Base-by-base conservation (phyloP, 2,113 vertebrate genomes). In the Otocyon megalotis region DNA sequence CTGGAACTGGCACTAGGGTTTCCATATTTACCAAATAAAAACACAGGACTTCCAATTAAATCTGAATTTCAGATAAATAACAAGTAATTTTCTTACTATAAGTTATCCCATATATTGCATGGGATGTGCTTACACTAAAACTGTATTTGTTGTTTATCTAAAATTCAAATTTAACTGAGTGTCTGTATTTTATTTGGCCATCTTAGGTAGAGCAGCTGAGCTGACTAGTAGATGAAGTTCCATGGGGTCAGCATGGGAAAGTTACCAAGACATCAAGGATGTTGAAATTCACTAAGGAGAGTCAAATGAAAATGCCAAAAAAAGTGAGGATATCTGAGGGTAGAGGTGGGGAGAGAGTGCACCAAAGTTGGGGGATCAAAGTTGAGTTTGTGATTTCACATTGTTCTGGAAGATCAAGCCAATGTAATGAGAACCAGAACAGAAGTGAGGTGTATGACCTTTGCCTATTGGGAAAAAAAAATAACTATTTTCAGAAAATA, bases 401-500 rank as follows among this genome's bases (percentile, higher is more conserved):
- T 94, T 67, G 22, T 91, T 87, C 14, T 63, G 50, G 43, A 90
- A 95, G 37, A 83, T 80, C 32, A 92, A 74, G 72, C 48, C 77
- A 62, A 50, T 19, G 2, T 91, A 88, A 94, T 65, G 43, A 95
- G 26, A 94, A 89, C 32, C 67, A 92, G 95, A 90, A 69, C 22
- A 72, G 54, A 90, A 96, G 92, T 90, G 67, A 87, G 32, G 30
- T 74, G 10, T 15, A 67, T 88, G 60, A 95, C 82, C 85, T 96
- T 76, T 96, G 89, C 37, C 62, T 94, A 53, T 22, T 96, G 69
- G 74, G 92, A 96, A 95, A 79, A 77, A 76, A 74, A n/a, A 9
- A n/a, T 30, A 17, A 92, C 43, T 82, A 86, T 91, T 79, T 97
- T 93, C 80, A 93, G 89, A 97, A 97, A 96, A 89, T 76, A 3